Evolutionary conservation across 2,797 vertebrate genomes (phyloP).

Genomic region (Smutsia temminckii): DNA sequence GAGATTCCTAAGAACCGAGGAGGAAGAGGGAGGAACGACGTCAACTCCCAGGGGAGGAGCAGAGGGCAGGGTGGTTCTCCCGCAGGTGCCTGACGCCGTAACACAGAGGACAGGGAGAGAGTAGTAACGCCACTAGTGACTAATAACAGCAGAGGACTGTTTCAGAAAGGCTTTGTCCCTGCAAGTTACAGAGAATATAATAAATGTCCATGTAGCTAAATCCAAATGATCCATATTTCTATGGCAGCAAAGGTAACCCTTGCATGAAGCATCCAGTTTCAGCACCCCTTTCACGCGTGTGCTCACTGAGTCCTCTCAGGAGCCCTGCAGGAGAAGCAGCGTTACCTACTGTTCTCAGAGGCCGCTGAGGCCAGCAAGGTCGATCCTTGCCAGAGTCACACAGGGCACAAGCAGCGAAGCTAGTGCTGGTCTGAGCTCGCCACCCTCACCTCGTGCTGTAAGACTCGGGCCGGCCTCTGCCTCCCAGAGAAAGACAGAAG

Average conservation of each 20-base stretch:
- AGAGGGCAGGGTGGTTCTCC: neutral
- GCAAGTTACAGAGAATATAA: neutral
- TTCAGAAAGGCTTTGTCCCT: neutral
- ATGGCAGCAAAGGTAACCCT: neutral
- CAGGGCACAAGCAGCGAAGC: neutral
- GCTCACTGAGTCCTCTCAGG: no score
- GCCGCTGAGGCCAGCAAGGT: neutral
- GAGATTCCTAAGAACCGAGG: neutral
- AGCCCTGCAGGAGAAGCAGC: neutral
- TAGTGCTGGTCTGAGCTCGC: neutral
- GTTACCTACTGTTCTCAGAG: neutral
- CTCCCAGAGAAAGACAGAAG: neutral
- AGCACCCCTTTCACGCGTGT: no score
- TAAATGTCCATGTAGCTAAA: neutral
- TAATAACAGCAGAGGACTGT: neutral
- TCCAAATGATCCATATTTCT: neutral
- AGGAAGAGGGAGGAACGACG: neutral
- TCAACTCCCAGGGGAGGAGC: no score
- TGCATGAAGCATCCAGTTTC: rapidly evolving
- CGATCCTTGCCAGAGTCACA: neutral
- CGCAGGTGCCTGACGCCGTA: rapidly evolving
- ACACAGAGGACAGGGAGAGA: no score
- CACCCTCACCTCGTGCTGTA: neutral
- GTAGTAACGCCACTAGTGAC: neutral
- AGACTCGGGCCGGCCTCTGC: neutral